phyloP scores from a whole-genome alignment of 2,888 invertebrate genomes.

The Drosophila aldrichi region DNA sequence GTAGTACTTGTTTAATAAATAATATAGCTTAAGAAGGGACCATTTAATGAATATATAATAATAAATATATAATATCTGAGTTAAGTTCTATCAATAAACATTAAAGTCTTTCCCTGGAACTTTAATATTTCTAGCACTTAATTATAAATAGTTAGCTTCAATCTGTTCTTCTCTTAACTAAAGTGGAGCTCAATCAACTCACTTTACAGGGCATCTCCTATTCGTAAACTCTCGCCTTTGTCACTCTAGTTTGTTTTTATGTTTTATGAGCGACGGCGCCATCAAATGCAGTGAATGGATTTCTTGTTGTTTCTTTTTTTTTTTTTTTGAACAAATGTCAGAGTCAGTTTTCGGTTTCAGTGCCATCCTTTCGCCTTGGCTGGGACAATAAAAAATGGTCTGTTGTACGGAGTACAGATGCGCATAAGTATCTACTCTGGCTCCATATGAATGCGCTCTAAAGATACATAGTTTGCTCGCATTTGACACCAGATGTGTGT shows the following conservation, averaged over 20 bases:
- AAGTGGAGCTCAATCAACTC: no score
- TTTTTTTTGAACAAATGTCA: constrained; percentile 17
- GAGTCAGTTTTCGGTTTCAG: constrained; percentile 15
- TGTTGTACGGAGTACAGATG: constrained; percentile 49
- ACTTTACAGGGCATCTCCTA: neutral
- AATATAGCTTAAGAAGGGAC: no score
- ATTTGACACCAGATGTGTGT: constrained; percentile 41
- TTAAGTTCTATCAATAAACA: no score
- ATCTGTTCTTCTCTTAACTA: no score
- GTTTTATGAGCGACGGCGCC: constrained; percentile 58
- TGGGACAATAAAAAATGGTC: constrained; percentile 67
- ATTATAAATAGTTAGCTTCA: no score
- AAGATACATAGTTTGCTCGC: constrained; percentile 45
- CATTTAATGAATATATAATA: no score
- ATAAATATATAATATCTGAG: no score
- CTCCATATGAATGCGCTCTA: constrained; percentile 44
- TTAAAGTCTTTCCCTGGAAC: no score
- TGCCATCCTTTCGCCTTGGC: constrained; percentile 25
- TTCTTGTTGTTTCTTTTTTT: neutral
- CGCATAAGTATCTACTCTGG: constrained; percentile 41
- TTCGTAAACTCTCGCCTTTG: neutral
- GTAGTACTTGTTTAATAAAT: no score
- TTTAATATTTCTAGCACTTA: no score
- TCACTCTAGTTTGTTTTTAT: constrained; percentile 9
- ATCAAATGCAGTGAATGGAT: constrained; percentile 66